Evolutionary conservation across 2,113 vertebrate genomes (phyloP), one percentile per base, ranked within the genome.

Genomic region (Spea bombifrons): DNA sequence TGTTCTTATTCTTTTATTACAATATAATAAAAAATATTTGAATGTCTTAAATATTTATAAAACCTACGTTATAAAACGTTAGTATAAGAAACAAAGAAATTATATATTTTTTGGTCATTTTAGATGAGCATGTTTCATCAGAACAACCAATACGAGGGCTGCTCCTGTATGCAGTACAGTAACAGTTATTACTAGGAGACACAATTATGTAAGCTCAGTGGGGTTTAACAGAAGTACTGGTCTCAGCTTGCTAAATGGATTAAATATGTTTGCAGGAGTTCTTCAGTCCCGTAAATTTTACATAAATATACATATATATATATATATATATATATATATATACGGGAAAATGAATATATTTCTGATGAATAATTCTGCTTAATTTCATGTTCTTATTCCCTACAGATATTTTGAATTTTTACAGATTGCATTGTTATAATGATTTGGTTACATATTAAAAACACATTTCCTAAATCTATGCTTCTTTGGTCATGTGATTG

Each of bases 161-260:
- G 76, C 44, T 83, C 83, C 15, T 9, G 72, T 57, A 53, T 66
- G 73, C 77, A 71, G 76, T 83, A 81, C 81, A 66, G 44, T 78
- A 74, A 81, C 81, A 78, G 81, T 66, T 82, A 82, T 86, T 88
- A 80, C 80, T 85, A 83, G 66, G 84, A 72, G 83, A 49, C 82
- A 83, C 83, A 89, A 89, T 88, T 85, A 86, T 71, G 84, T 73
- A 75, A 80, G 82, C 76, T 87, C 75, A 57, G 59, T 76, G 68
- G 85, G 84, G 85, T 82, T 74, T 88, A 80, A 85, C 84, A 85
- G 75, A 84, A 89, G 80, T 76, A 86, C 75, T 66, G 86, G 83
- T 83, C 81, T 84, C 83, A 88, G 86, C 82, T 87, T 87, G 81
- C 81, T 87, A 90, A 88, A 81, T 82, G 76, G 82, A 90, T 91